phyloP scores from a whole-genome alignment of 92 coral and sea anemone genomes.

The Zoanthus sansibaricus region DNA sequence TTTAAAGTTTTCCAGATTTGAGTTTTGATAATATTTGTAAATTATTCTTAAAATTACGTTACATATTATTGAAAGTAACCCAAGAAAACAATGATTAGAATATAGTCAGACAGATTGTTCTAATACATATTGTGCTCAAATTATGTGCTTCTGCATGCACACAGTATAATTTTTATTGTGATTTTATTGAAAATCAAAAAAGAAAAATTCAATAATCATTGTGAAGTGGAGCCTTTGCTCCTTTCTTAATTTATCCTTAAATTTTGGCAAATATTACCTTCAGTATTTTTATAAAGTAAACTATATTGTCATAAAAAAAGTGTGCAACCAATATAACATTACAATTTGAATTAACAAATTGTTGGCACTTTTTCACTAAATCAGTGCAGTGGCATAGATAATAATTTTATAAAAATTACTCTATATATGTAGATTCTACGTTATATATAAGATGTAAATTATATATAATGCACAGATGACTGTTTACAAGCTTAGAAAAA shows the following conservation, averaged over 20 bases:
- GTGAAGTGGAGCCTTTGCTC: slow-evolving; percentile 5
- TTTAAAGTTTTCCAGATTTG: slow-evolving; percentile 9
- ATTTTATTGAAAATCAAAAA: background rate
- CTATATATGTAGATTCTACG: slow-evolving; percentile 3
- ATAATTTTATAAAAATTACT: background rate
- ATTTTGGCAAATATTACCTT: background rate
- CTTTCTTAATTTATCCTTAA: slow-evolving; percentile 8
- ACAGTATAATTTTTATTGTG: background rate
- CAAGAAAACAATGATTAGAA: background rate
- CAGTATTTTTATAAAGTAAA: slow-evolving; percentile 5
- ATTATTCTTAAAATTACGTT: slow-evolving; percentile 3
- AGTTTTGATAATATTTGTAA: background rate
- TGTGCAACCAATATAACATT: background rate
- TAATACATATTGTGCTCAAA: background rate
- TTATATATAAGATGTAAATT: background rate
- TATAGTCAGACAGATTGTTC: slow-evolving; percentile 2
- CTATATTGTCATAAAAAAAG: slow-evolving; percentile 8
- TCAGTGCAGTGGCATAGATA: background rate
- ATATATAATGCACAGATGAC: background rate
- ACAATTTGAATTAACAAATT: background rate
- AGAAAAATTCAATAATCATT: background rate
- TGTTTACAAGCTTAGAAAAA: slow-evolving; percentile 1
- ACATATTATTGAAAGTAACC: slow-evolving; percentile 1
- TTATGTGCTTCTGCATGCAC: slow-evolving; percentile 12
- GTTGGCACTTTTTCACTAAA: slow-evolving; percentile 3